Conservation (phyloP, 2,113 vertebrate genomes). For the Vanacampus margaritifer region DNA sequence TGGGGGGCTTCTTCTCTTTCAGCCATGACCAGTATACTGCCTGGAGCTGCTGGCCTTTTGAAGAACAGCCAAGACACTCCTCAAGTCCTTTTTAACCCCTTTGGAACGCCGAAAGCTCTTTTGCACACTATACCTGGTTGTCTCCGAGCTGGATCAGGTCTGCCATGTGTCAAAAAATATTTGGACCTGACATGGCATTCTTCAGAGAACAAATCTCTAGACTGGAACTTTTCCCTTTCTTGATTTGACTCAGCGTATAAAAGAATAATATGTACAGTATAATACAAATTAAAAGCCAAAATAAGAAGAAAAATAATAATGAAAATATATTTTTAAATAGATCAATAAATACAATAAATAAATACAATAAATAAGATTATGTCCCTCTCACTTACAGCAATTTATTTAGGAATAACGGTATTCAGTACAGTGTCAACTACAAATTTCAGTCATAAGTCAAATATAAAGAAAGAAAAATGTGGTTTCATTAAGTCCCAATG, state of each 20-base stretch:
- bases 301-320: too few relatives aligned
- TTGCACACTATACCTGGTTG: constrained; percentile 7
- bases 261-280: constrained; percentile 2
- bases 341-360: too few relatives aligned
- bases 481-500: too few relatives aligned
- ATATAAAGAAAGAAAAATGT: too few relatives aligned
- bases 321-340: too few relatives aligned
- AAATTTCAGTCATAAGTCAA: too few relatives aligned
- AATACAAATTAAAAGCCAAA: too few relatives aligned
- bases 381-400: too few relatives aligned
- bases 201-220: not conserved
- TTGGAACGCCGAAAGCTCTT: constrained; percentile 46
- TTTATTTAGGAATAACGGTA: too few relatives aligned
- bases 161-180: not conserved
- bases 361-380: too few relatives aligned
- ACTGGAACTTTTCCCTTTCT: not conserved
- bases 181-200: not conserved
- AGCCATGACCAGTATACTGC: constrained; percentile 64
- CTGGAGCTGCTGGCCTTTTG: constrained; percentile 65
- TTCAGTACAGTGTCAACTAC: too few relatives aligned
- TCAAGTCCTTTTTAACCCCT: constrained; percentile 59
- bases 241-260: not conserved
- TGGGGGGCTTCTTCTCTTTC: constrained; percentile 73
- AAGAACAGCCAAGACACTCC: constrained; percentile 68
- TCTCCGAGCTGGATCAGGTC: not conserved